phyloP scores from a whole-genome alignment of 1,140 invertebrate species.

The Colletes latitarsis region DNA sequence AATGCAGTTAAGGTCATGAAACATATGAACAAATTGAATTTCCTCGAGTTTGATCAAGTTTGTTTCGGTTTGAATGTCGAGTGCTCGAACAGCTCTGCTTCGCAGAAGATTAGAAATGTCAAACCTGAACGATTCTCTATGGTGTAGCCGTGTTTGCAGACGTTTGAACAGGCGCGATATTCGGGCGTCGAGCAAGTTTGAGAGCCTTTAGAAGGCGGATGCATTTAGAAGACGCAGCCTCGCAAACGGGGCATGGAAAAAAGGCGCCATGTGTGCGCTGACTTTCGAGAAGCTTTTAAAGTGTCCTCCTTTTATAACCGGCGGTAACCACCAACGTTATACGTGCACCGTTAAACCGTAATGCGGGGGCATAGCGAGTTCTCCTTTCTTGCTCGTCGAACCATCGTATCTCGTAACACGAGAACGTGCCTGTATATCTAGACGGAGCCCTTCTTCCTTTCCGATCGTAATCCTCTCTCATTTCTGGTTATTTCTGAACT shows the following conservation, averaged over 20 bases:
- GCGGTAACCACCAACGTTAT: constrained; percentile 52
- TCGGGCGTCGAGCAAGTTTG: constrained; percentile 47
- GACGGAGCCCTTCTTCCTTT: neutral
- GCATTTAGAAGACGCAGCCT: constrained; percentile 14
- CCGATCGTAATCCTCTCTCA: constrained; percentile 8
- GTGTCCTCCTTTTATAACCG: constrained; percentile 54
- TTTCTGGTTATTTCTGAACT: neutral
- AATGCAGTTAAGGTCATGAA: too few relatives aligned
- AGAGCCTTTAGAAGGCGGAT: neutral
- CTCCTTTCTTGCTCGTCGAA: constrained; percentile 9
- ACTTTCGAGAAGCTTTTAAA: constrained; percentile 57
- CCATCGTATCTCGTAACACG: constrained; percentile 36
- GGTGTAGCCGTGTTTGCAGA: neutral
- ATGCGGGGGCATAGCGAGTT: constrained; percentile 41
- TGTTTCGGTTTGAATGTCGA: too few relatives aligned
- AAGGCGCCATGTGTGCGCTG: constrained; percentile 13
- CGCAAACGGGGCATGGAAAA: neutral
- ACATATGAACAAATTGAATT: too few relatives aligned
- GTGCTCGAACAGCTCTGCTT: too few relatives aligned
- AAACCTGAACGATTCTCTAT: neutral
- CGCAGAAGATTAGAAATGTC: neutral
- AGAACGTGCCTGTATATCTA: constrained; percentile 44
- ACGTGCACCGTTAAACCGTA: constrained; percentile 51
- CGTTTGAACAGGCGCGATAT: neutral
- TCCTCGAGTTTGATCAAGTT: too few relatives aligned